These are phyloP conservation scores for Meiosimyza decipiens DNA, from an alignment of 2,888 invertebrate genomes.

Conservation along the genomic window DNA sequence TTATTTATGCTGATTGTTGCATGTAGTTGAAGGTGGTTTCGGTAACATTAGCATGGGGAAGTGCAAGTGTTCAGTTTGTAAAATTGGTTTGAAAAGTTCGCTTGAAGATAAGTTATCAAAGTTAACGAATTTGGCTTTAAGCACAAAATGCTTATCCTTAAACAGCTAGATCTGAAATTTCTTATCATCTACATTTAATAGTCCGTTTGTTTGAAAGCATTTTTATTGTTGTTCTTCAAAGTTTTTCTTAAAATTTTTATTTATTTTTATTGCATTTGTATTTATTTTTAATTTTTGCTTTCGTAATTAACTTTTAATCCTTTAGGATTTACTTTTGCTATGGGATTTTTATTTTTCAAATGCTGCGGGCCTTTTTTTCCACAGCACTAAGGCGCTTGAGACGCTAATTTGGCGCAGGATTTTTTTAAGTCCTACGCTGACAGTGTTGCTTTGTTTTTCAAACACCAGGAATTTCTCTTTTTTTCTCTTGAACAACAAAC, in stretches of 20 bases:
- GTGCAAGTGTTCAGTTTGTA: too few species aligned
- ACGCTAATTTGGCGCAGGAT: conserved; percentile 3
- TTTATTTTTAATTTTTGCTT: conserved; percentile 29
- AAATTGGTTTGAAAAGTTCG: too few species aligned
- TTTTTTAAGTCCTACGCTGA: conserved; percentile 22
- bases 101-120: too few species aligned
- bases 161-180: too few species aligned
- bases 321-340: conserved; percentile 24
- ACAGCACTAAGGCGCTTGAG: neutral
- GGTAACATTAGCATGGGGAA: too few species aligned
- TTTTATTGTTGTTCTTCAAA: too few species aligned
- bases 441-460: conserved; percentile 25
- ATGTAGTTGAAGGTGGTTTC: neutral
- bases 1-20: neutral
- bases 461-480: neutral
- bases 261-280: conserved; percentile 6
- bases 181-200: too few species aligned
- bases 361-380: conserved; percentile 8
- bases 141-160: too few species aligned
- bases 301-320: conserved; percentile 40
- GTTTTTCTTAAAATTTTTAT: conserved; percentile 5
- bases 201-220: too few species aligned
- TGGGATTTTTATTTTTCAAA: conserved; percentile 3
- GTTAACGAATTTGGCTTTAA: too few species aligned
- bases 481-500: neutral